Conservation (phyloP, 2,888 invertebrate genomes). For the Euproctis similis region DNA sequence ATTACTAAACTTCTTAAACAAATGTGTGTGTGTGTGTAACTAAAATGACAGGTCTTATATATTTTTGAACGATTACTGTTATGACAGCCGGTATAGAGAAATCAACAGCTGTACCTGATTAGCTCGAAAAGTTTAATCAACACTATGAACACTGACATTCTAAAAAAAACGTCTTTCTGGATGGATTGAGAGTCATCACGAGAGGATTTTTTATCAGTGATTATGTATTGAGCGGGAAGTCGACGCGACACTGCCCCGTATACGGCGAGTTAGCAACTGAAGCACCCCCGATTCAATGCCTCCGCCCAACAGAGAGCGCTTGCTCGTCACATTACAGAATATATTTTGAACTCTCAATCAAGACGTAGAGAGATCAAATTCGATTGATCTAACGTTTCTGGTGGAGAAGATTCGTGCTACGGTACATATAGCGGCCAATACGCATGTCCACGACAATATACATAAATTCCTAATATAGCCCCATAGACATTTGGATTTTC, state of each 20-base stretch:
- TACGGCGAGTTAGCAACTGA: slow-evolving; percentile 69
- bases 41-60: slow-evolving; percentile 56
- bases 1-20: no score
- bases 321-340: slow-evolving; percentile 43
- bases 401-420: slow-evolving; percentile 67
- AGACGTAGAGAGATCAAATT: slow-evolving; percentile 21
- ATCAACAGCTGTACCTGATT: slow-evolving; percentile 17
- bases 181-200: slow-evolving; percentile 55
- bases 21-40: no score
- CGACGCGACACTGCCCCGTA: slow-evolving; percentile 53
- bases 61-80: slow-evolving; percentile 32
- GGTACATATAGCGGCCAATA: slow-evolving; percentile 68
- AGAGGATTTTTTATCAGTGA: slow-evolving; percentile 58
- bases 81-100: slow-evolving; percentile 43
- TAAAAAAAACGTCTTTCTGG: slow-evolving; percentile 37
- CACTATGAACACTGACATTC: slow-evolving; percentile 36
- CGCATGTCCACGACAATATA: slow-evolving; percentile 72
- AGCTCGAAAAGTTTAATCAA: slow-evolving; percentile 15
- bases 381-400: slow-evolving; percentile 29
- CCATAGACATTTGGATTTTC: slow-evolving; percentile 68
- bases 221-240: slow-evolving; percentile 51
- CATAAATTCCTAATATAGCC: slow-evolving; percentile 58
- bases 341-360: slow-evolving; percentile 29
- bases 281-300: slow-evolving; percentile 69
- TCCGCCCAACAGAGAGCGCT: slow-evolving; percentile 74